Conservation (phyloP, 2,113 vertebrate genomes). For the Ariopsis seemanni region DNA sequence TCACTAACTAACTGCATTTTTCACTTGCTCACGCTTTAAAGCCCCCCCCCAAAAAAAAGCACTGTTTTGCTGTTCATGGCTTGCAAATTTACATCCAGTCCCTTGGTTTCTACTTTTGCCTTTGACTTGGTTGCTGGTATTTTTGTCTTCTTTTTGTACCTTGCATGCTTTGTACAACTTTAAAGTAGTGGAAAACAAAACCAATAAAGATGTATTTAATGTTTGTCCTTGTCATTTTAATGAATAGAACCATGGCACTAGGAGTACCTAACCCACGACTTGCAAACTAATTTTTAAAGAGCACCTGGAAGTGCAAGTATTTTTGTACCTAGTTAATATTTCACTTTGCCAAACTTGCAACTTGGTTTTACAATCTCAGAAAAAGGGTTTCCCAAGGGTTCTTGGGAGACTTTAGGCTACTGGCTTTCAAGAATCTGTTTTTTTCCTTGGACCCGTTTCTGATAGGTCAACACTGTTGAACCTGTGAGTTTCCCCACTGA, state of each 20-base stretch:
- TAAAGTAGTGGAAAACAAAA: conserved; percentile 53
- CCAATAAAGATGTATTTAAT: conserved; percentile 71
- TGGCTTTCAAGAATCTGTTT: background rate
- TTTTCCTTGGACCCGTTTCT: background rate
- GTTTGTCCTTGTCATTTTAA: background rate
- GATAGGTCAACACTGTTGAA: background rate
- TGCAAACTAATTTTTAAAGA: background rate
- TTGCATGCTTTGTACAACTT: conserved; percentile 62
- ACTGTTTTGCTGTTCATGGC: conserved; percentile 4
- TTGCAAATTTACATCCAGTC: background rate
- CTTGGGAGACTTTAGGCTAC: background rate
- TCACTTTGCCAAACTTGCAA: background rate
- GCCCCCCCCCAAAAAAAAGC: background rate
- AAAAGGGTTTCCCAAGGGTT: background rate
- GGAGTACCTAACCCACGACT: background rate
- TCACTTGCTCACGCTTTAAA: too few relatives aligned
- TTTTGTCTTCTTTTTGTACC: conserved; percentile 55
- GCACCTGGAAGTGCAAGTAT: too few relatives aligned
- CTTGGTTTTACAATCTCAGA: background rate
- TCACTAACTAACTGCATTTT: conserved; percentile 12
- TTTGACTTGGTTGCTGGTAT: conserved; percentile 55
- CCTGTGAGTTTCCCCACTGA: background rate
- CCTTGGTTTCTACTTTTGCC: conserved; percentile 4
- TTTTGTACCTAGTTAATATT: background rate
- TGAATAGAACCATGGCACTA: background rate